A percentile compares a stretch with the other conserved stretches of the same genome.
Conservation (phyloP, 1,140 invertebrate species). For the Cydia strobilella region DNA sequence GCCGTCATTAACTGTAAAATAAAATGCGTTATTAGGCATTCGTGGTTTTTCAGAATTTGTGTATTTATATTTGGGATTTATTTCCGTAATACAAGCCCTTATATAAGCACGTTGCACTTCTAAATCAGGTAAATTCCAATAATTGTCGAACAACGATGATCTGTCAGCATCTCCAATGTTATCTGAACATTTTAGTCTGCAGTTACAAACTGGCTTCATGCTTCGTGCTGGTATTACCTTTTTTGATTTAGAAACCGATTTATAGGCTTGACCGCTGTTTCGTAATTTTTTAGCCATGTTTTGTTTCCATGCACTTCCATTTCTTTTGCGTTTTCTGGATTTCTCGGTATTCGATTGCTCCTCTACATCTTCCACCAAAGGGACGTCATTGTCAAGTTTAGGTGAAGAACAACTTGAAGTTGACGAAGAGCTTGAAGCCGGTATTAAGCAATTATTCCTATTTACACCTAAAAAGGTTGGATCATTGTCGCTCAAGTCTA, state of each 20-base stretch:
- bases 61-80: slow-evolving; percentile 38
- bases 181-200: slow-evolving; percentile 38
- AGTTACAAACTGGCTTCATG: slow-evolving; percentile 42
- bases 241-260: slow-evolving; percentile 6
- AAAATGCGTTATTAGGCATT: slow-evolving; percentile 40
- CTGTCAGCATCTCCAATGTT: slow-evolving; percentile 35
- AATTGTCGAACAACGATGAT: slow-evolving; percentile 33
- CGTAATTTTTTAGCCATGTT: slow-evolving; percentile 34
- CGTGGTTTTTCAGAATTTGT: slow-evolving; percentile 38
- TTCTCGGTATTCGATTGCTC: background rate
- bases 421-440: background rate
- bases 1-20: slow-evolving; percentile 36
- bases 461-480: background rate
- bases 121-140: slow-evolving; percentile 34
- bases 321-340: slow-evolving; percentile 33
- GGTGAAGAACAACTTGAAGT: background rate
- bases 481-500: background rate
- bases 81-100: slow-evolving; percentile 35
- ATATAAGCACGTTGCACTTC: slow-evolving; percentile 38
- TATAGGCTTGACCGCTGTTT: slow-evolving; percentile 34
- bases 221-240: slow-evolving; percentile 34
- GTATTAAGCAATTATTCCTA: background rate
- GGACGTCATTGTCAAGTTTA: background rate
- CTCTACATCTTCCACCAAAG: background rate
- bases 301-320: slow-evolving; percentile 33